Percentiles rank a stretch among this genome's conserved stretches.
Conservation (phyloP, 2,888 invertebrate genomes). For the Abscondita cerata region DNA sequence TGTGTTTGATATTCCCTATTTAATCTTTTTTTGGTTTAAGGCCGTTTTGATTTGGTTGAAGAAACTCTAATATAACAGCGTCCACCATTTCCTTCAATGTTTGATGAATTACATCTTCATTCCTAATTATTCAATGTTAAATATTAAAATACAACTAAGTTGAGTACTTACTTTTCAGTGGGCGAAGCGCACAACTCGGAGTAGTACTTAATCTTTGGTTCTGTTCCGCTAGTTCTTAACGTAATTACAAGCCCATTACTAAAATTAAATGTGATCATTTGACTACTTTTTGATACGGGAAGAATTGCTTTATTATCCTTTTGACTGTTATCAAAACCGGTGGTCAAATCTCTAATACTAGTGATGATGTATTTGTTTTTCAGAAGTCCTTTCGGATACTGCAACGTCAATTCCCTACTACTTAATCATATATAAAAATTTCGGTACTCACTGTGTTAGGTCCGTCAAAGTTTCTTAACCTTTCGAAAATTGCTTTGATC, state of each 20-base stretch:
- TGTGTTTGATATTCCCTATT: background rate
- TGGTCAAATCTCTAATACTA: constrained; percentile 86
- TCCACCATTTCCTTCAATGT: constrained; percentile 77
- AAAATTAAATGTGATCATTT: constrained; percentile 97
- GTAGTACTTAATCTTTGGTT: constrained; percentile 99
- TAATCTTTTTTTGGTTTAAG: constrained; percentile 59
- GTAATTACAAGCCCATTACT: constrained; percentile 86
- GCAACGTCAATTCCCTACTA: constrained; percentile 48
- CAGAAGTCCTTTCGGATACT: constrained; percentile 76
- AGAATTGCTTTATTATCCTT: constrained; percentile 73
- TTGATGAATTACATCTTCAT: constrained; percentile 67
- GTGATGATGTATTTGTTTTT: constrained; percentile 69
- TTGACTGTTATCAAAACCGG: constrained; percentile 80
- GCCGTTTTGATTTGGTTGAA: constrained; percentile 77
- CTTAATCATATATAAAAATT: constrained; percentile 17
- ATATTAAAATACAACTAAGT: background rate
- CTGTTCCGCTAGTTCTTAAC: constrained; percentile 95
- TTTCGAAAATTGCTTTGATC: constrained; percentile 79
- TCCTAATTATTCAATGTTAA: constrained; percentile 66
- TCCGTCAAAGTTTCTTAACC: constrained; percentile 77
- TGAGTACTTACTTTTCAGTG: constrained; percentile 63
- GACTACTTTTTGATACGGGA: constrained; percentile 69
- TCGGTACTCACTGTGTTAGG: constrained; percentile 65
- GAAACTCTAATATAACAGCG: constrained; percentile 79
- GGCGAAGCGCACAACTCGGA: constrained; percentile 83